Base-by-base conservation (phyloP, 2,888 invertebrate genomes). In the Andrena chrysosceles region DNA sequence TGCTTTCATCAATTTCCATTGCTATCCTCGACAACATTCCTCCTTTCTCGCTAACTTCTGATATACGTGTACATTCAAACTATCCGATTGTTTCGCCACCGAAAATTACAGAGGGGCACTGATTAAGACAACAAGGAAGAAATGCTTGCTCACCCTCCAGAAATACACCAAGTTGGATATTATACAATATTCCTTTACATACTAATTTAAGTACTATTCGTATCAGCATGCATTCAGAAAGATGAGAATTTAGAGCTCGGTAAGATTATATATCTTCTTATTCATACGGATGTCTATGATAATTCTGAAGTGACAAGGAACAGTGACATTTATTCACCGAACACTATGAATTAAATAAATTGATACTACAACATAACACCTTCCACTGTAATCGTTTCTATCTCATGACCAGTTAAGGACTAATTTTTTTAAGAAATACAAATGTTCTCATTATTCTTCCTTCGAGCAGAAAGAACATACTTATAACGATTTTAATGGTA, bases 91-190 rank as follows among this genome's bases (percentile, higher is more conserved):
- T 13, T 66, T 70, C n/a, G 35, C 29, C 23, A 59, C 23, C 8
- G 26, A 20, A 31, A 64, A 23, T 0, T 42, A 8, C 23, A 26
- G 0, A 13, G 33, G 26, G 29, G 26, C 68, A 56, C 23, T 54
- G 56, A 48, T 20, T 59, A 42, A 73, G 64, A 73, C 42, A 49
- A 42, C 20, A 52, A 16, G 42, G 13, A 26, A 35, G 59, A 71
- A 67, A 59, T 48, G 10, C 3, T 54, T 60, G 59, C 56, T 73
- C 56, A 31, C 13, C 29, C 26, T 49, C 2, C 2, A 49, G 42
- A 78, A 78, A 64, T 78, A 73, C 33, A 52, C 26, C 20, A n/a
- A 52, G 23, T 69, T 68, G 49, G n/a, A 59, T 56, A 23, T 26
- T 26, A 29, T 10, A 10, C 20, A 10, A 49, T 16, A 0, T 20